Evolutionary conservation across 1,140 invertebrate species (phyloP).

Genomic region (Carposina sasakii): DNA sequence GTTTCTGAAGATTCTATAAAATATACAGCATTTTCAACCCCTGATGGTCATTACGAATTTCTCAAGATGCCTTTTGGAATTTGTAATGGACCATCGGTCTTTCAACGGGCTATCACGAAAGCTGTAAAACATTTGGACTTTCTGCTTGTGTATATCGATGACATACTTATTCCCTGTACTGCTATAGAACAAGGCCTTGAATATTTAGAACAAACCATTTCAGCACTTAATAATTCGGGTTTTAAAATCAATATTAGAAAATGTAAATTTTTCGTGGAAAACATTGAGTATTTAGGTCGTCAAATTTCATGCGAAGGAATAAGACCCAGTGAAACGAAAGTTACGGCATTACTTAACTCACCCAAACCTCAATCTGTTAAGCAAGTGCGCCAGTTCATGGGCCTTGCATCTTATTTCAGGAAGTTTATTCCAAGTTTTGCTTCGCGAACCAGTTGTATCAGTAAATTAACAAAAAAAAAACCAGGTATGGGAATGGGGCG

Average conservation of each 20-base stretch:
- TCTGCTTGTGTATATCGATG: slow-evolving; percentile 20
- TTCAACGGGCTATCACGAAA: slow-evolving; percentile 3
- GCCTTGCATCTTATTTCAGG: too few relatives aligned
- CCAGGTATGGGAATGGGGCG: not conserved
- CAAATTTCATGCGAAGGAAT: slow-evolving; percentile 14
- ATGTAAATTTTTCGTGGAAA: slow-evolving; percentile 21
- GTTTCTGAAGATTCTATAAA: not conserved
- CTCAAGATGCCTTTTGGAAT: slow-evolving; percentile 9
- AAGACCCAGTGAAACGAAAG: slow-evolving; percentile 1
- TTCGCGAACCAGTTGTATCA: slow-evolving; percentile 9
- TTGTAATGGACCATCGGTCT: slow-evolving; percentile 6
- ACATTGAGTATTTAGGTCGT: slow-evolving; percentile 25
- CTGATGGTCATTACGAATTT: slow-evolving; percentile 5
- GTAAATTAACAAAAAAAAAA: not conserved
- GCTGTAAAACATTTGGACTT: slow-evolving; percentile 6
- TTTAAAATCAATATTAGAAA: slow-evolving; percentile 23
- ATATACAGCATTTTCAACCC: slow-evolving; percentile 6
- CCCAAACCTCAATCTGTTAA: not conserved
- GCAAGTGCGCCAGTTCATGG: not conserved
- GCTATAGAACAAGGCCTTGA: slow-evolving; percentile 15
- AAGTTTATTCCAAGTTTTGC: slow-evolving; percentile 25
- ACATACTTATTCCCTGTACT: slow-evolving; percentile 19
- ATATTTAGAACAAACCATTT: slow-evolving; percentile 12
- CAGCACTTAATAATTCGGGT: slow-evolving; percentile 9
- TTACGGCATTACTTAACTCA: not conserved